Conservation (phyloP, 1,140 invertebrate genomes). For the Heliconius melpomene region DNA sequence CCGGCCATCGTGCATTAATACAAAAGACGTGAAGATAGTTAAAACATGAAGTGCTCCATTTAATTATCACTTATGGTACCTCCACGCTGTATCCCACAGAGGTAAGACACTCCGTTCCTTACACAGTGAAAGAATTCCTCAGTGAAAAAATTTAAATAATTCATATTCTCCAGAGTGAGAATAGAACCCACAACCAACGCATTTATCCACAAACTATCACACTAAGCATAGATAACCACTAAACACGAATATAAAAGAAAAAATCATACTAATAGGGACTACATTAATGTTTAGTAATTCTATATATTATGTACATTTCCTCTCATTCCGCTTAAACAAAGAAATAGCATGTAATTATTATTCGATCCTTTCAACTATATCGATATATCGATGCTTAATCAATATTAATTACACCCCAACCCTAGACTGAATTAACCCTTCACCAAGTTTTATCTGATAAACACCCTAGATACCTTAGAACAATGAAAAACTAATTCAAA, state of each 20-base stretch:
- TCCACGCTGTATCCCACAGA: too few species aligned
- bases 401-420: constrained; percentile 32
- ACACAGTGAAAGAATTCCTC: too few species aligned
- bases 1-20: too few species aligned
- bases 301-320: neutral
- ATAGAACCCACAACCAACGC: too few species aligned
- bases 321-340: neutral
- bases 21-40: too few species aligned
- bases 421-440: constrained; percentile 34
- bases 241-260: neutral
- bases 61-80: too few species aligned
- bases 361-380: constrained; percentile 11
- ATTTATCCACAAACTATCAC: too few species aligned
- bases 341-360: constrained; percentile 10
- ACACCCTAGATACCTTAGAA: constrained; percentile 17
- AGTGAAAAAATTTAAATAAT: too few species aligned
- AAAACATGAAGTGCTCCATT: too few species aligned
- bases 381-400: constrained; percentile 18
- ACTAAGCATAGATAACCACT: too few species aligned
- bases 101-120: too few species aligned
- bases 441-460: constrained; percentile 34
- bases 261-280: neutral
- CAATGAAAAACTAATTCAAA: neutral
- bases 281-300: neutral
- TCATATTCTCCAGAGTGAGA: too few species aligned